Evolutionary conservation across 2,113 vertebrate genomes (phyloP).

Genomic region (Myrmecophaga tridactyla): DNA sequence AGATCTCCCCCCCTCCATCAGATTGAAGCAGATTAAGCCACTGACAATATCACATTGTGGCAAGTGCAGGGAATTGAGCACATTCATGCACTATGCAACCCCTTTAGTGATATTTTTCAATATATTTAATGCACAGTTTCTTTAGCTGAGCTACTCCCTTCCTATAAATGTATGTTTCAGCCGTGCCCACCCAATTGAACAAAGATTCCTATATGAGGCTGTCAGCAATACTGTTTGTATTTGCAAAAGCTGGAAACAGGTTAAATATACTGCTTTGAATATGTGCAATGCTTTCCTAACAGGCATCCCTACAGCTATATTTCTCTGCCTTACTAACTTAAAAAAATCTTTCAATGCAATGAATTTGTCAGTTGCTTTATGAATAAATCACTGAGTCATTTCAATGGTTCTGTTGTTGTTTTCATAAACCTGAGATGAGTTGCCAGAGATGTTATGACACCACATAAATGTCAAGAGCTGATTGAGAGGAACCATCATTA

Average conservation of each 20-base stretch:
- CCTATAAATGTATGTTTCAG: not conserved
- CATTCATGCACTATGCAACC: not conserved
- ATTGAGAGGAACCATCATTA: slow-evolving; percentile 48
- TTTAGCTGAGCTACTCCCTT: not conserved
- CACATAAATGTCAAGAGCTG: slow-evolving; percentile 75
- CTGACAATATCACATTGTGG: not conserved
- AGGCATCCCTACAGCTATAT: slow-evolving; percentile 37
- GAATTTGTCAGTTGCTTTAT: slow-evolving; percentile 46
- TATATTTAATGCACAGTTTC: too few species aligned
- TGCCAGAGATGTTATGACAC: slow-evolving; percentile 62
- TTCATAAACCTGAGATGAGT: slow-evolving; percentile 60
- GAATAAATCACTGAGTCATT: slow-evolving; percentile 67
- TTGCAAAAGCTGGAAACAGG: not conserved
- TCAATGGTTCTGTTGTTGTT: slow-evolving; percentile 56
- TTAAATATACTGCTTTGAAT: slow-evolving; percentile 34
- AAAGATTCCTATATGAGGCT: not conserved
- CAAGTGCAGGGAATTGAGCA: not conserved
- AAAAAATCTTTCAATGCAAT: slow-evolving; percentile 42
- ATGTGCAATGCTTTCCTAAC: slow-evolving; percentile 17
- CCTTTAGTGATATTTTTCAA: not conserved
- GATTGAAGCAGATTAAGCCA: not conserved
- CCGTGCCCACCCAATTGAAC: not conserved
- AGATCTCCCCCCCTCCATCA: not conserved
- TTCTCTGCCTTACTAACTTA: slow-evolving; percentile 56
- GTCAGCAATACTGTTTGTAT: not conserved